Evolutionary conservation across 2,888 invertebrate species (phyloP), one percentile per base, ranked within the genome.

Genomic region (Cataglyphis livida): DNA sequence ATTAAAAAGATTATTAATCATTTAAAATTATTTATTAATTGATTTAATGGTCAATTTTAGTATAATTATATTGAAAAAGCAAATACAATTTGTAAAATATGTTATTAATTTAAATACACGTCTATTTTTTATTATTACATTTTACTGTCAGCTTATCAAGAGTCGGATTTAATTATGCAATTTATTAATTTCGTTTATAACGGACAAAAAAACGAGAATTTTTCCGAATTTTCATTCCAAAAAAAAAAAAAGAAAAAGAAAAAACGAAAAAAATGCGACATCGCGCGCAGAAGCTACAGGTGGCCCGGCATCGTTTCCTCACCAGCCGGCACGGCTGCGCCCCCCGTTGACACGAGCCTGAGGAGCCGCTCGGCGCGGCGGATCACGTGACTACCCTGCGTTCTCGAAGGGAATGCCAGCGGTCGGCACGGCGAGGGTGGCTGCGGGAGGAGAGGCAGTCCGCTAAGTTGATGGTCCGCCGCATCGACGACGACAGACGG

Each of bases 281-380:
- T 74, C 81, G 76, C 75, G 82, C 71, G 78, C 75, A 73, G 89
- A 91, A 92, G 93, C 93, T 89, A 93, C 93, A 93, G 93, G 93
- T 93, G 93, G 91, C 90, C 59, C 70, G 44, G 44, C 18, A 9
- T 71, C 44, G 32, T 44, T 28, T 12, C 85, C 89, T 90, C 86
- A 15, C 4, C 28, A 38, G 28, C 6, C 35, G 51, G 15, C 88
- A 74, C 74, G 84, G 6, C 25, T 62, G 86, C 76, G 78, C 87
- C 89, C 89, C 86, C 84, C 81, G 75, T 89, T 88, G 88, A 82
- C 85, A 88, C 93, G 91, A 82, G 83, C 92, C 91, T 92, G 92
- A 84, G 70, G 61, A 81, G 79, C 68, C 78, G 81, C 62, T 83
- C 85, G 85, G 85, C 84, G 81, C 84, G 70, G 61, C 83, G 70